These are phyloP conservation scores for Oostethus manadensis DNA, from an alignment of 2,113 vertebrate species.

Conservation along the genomic window DNA sequence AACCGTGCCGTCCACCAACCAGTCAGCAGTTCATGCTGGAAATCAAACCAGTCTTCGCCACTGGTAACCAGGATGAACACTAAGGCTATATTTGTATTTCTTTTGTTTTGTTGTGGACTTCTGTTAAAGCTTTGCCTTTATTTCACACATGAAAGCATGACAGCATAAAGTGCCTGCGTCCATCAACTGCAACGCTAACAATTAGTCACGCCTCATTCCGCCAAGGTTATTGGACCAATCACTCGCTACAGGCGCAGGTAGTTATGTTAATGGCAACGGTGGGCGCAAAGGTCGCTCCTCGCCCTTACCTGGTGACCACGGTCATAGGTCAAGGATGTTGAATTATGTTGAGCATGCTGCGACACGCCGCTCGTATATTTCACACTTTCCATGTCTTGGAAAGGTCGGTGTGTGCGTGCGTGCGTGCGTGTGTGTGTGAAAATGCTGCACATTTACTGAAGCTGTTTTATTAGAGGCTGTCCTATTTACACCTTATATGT, in stretches of 20 bases:
- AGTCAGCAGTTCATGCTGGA: too few relatives aligned
- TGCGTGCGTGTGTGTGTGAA: not conserved
- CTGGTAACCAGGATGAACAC: too few relatives aligned
- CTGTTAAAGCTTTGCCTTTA: too few relatives aligned
- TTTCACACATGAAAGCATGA: too few relatives aligned
- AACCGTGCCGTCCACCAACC: too few relatives aligned
- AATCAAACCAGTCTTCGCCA: too few relatives aligned
- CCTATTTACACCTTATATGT: too few relatives aligned
- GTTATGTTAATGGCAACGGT: slow-evolving; percentile 47
- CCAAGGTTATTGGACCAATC: slow-evolving; percentile 66
- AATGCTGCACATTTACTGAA: too few relatives aligned
- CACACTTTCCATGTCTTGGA: slow-evolving; percentile 12
- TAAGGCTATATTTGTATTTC: too few relatives aligned
- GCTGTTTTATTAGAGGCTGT: too few relatives aligned
- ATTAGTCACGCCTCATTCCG: slow-evolving; percentile 64
- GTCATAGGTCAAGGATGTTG: slow-evolving; percentile 18
- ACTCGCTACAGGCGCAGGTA: slow-evolving; percentile 41
- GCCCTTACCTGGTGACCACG: slow-evolving; percentile 4
- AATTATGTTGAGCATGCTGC: slow-evolving; percentile 15
- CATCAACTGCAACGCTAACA: slow-evolving; percentile 14
- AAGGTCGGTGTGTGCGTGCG: slow-evolving; percentile 20
- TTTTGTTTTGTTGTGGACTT: too few relatives aligned
- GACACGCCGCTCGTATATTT: slow-evolving; percentile 6
- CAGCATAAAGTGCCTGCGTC: too few relatives aligned
- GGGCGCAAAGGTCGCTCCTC: slow-evolving; percentile 34